These are phyloP conservation scores for Mesaphorura yosii DNA, from an alignment of 1,140 invertebrate species.

Conservation along the genomic window DNA sequence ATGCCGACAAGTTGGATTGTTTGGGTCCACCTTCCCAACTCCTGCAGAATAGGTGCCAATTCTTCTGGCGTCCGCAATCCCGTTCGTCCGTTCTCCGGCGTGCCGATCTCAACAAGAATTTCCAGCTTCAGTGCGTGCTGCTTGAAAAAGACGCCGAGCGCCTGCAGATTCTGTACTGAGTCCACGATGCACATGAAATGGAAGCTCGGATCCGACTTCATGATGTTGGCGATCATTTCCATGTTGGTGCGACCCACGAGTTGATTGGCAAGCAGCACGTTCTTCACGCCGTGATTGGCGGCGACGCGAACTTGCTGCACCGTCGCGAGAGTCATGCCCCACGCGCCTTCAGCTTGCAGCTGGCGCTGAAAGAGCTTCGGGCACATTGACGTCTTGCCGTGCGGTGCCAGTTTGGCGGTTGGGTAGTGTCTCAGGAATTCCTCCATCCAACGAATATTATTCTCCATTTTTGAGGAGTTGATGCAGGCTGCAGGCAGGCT, in stretches of 20 bases:
- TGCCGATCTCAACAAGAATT: slow-evolving; percentile 22
- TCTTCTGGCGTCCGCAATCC: slow-evolving; percentile 19
- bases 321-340: slow-evolving; percentile 25
- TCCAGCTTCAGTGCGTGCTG: slow-evolving; percentile 12
- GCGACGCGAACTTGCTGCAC: slow-evolving; percentile 16
- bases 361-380: slow-evolving; percentile 20
- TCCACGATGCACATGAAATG: slow-evolving; percentile 25
- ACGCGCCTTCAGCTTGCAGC: slow-evolving; percentile 2
- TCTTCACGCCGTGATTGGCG: slow-evolving; percentile 8
- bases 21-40: slow-evolving; percentile 7
- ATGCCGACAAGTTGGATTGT: slow-evolving; percentile 14
- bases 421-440: slow-evolving; percentile 17
- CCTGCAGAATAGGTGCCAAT: slow-evolving; percentile 1
- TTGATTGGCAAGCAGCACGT: slow-evolving; percentile 25
- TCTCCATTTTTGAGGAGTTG: neutral
- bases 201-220: slow-evolving; percentile 14
- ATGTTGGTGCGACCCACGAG: slow-evolving; percentile 26
- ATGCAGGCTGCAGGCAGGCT: slow-evolving; percentile 18
- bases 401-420: slow-evolving; percentile 12
- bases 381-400: slow-evolving; percentile 29
- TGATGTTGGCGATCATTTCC: slow-evolving; percentile 24
- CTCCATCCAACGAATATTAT: slow-evolving; percentile 21
- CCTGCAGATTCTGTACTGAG: slow-evolving; percentile 14
- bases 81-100: slow-evolving; percentile 14
- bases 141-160: slow-evolving; percentile 21